A percentile compares a stretch with the other conserved stretches of the same genome.
Evolutionary conservation across 1,140 invertebrate genomes (phyloP).

Genomic region (Listronotus oregonensis): DNA sequence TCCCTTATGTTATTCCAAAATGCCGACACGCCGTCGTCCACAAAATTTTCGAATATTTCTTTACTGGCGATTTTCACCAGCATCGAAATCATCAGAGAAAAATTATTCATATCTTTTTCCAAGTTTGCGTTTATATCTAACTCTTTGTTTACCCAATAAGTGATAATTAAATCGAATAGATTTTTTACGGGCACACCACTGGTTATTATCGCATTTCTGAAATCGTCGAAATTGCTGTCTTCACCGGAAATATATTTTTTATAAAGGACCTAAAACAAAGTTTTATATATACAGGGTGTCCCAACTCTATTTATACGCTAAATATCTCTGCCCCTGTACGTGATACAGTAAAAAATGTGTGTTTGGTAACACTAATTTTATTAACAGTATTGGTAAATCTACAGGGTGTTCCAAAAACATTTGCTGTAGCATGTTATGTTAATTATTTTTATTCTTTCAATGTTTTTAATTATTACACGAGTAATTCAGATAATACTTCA

Average conservation of each 20-base stretch:
- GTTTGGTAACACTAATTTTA: too few species aligned
- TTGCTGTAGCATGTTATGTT: too few species aligned
- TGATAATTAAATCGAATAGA: slow-evolving; percentile 68
- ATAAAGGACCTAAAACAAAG: slow-evolving; percentile 64
- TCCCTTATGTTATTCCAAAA: slow-evolving; percentile 79
- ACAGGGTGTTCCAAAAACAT: too few species aligned
- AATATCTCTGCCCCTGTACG: too few species aligned
- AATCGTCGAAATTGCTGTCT: slow-evolving; percentile 60
- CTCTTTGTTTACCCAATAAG: slow-evolving; percentile 67
- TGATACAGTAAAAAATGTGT: too few species aligned
- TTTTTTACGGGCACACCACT: slow-evolving; percentile 64
- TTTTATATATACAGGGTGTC: slow-evolving; percentile 43
- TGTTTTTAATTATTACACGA: too few species aligned
- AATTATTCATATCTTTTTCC: slow-evolving; percentile 59
- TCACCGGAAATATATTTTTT: slow-evolving; percentile 61
- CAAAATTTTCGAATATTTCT: slow-evolving; percentile 54
- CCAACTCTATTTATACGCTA: too few species aligned
- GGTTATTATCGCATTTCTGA: slow-evolving; percentile 38
- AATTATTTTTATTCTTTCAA: too few species aligned
- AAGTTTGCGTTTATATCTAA: slow-evolving; percentile 58
- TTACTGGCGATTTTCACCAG: slow-evolving; percentile 56
- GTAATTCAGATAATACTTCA: too few species aligned
- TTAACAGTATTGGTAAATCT: too few species aligned
- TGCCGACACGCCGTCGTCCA: slow-evolving; percentile 69
- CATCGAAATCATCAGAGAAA: slow-evolving; percentile 57